These are phyloP conservation scores for Nymphalis polychloros DNA, from an alignment of 2,888 invertebrate genomes.

Conservation along the genomic window DNA sequence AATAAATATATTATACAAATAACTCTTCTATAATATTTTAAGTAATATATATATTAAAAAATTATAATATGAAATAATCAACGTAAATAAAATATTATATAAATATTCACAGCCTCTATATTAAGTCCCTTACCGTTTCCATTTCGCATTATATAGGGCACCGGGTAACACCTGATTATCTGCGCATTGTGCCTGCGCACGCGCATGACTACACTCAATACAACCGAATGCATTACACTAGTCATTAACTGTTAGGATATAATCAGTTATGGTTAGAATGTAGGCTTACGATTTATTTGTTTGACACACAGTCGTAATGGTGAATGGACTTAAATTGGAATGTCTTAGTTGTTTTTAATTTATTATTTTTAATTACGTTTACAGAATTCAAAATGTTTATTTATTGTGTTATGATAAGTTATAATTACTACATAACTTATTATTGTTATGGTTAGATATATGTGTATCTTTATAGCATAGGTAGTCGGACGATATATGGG, in stretches of 20 bases:
- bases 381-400: too few species aligned
- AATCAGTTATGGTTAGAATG: conserved; percentile 16
- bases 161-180: conserved; percentile 77
- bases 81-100: neutral
- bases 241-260: conserved; percentile 19
- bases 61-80: neutral
- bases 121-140: conserved; percentile 60
- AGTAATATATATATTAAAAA: too few species aligned
- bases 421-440: too few species aligned
- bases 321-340: neutral
- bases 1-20: too few species aligned
- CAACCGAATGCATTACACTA: conserved; percentile 27
- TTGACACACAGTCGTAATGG: neutral
- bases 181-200: conserved; percentile 47
- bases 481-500: too few species aligned
- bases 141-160: conserved; percentile 74
- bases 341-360: neutral
- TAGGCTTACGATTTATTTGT: conserved; percentile 1
- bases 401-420: too few species aligned
- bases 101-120: conserved; percentile 47
- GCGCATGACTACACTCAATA: conserved; percentile 34
- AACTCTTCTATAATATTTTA: too few species aligned
- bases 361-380: too few species aligned
- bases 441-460: too few species aligned
- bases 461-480: too few species aligned